Base-by-base conservation (phyloP, 2,888 invertebrate species). In the Actias luna region DNA sequence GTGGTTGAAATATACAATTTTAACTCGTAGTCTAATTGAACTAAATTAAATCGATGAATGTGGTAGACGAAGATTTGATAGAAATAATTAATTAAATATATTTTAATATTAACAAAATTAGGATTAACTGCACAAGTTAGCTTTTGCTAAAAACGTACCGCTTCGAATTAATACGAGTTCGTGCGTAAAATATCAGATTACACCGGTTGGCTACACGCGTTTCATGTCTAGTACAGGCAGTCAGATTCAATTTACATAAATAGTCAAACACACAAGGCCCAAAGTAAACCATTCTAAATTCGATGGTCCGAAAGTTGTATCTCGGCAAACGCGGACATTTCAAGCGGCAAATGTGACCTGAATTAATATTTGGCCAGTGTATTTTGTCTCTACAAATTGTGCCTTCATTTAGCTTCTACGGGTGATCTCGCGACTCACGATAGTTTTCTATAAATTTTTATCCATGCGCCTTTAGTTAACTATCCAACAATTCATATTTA, bases 311-410 rank as follows among this genome's bases (percentile, higher is more conserved):
- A 88, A 89, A 90, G 88, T 89, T 88, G 85, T 88, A 85, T 89
- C 87, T 86, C 82, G 77, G 80, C 83, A 88, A 90, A 89, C 84
- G 87, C 71, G 85, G 84, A 83, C 84, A 83, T 85, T 84, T 76
- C 76, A 78, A 85, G 80, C 78, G 79, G 79, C 84, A 84, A 88
- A 88, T 89, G 88, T 87, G 90, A 89, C 89, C 89, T 80, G 90
- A 90, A 89, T 89, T 89, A 88, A 90, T 89, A 89, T 90, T 89
- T 88, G 89, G 88, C 86, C 82, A 72, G 78, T 66, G 65, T 81
- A 78, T 85, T 50, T 85, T 82, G 83, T 77, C 77, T 70, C 70
- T 71, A 74, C 76, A 75, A 81, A 77, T 87, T 83, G 82, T 78
- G 79, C 83, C 84, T 85, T 85, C 82, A 84, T 83, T 85, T 84